Conservation (phyloP, 1,140 invertebrate genomes). For the Neodiprion fabricii region DNA sequence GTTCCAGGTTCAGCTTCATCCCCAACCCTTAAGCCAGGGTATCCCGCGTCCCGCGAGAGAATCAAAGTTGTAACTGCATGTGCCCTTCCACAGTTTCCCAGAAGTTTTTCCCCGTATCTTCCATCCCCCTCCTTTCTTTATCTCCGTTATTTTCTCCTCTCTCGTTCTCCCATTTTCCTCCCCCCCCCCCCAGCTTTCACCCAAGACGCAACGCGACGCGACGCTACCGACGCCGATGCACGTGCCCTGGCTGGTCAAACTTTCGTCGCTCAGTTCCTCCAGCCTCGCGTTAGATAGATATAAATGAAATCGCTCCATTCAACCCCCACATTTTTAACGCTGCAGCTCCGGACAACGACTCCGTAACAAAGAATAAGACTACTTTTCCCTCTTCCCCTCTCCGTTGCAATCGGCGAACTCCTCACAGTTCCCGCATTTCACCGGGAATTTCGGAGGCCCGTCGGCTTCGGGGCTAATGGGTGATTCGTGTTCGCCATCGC, state of each 20-base stretch:
- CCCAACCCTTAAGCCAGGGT: slow-evolving; percentile 8
- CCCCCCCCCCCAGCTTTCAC: no score
- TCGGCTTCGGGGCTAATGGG: slow-evolving; percentile 2
- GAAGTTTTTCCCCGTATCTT: slow-evolving; percentile 24
- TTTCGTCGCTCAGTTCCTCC: slow-evolving; percentile 13
- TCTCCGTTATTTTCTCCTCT: no score
- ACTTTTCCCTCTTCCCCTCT: not conserved
- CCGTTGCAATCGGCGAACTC: not conserved
- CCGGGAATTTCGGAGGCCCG: not conserved
- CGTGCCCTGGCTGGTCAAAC: no score
- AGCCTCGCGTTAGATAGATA: slow-evolving; percentile 32
- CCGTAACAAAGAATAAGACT: slow-evolving; percentile 4
- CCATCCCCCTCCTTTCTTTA: not conserved
- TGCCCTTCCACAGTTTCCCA: slow-evolving; percentile 14
- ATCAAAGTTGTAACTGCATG: slow-evolving; percentile 44
- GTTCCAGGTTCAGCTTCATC: not conserved
- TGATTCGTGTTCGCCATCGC: not conserved
- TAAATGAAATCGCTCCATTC: slow-evolving; percentile 39
- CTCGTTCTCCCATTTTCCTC: no score
- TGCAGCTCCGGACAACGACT: not conserved
- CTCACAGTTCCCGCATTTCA: not conserved
- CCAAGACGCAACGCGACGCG: no score
- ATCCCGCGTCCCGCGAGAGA: slow-evolving; percentile 22
- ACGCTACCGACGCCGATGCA: no score
- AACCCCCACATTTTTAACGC: slow-evolving; percentile 16